Conservation (phyloP, 2,888 invertebrate genomes). For the Clivina fossor region DNA sequence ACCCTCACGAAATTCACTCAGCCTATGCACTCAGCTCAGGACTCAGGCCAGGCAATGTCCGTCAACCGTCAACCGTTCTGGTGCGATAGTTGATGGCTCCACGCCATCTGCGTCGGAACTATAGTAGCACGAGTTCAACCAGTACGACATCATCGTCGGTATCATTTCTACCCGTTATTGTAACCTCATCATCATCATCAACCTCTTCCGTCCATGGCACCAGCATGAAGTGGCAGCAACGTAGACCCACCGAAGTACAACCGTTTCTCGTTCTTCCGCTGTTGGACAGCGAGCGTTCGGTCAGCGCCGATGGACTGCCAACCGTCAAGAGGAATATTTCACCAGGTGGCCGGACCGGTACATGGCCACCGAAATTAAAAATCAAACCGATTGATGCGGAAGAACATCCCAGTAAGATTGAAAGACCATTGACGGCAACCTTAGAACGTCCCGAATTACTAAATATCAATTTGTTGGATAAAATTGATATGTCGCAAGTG, state of each 20-base stretch:
- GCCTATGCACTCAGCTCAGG: too few relatives aligned
- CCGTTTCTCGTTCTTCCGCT: conserved; percentile 45
- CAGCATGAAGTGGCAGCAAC: conserved; percentile 42
- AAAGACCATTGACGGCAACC: conserved; percentile 60
- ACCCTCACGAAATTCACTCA: too few relatives aligned
- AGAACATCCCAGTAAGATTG: conserved; percentile 38
- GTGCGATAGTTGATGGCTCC: neutral
- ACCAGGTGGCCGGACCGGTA: conserved; percentile 24
- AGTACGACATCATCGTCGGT: neutral
- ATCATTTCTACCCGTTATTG: conserved; percentile 1
- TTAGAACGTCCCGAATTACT: conserved; percentile 59
- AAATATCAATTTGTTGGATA: conserved; percentile 56
- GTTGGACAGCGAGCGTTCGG: conserved; percentile 28
- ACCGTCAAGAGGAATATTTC: neutral
- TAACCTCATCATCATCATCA: conserved; percentile 6
- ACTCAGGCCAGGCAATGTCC: too few relatives aligned
- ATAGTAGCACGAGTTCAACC: conserved; percentile 12
- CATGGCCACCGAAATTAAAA: conserved; percentile 45
- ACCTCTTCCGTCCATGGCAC: neutral
- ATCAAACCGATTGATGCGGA: conserved; percentile 32
- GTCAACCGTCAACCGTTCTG: too few relatives aligned
- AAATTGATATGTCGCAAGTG: conserved; percentile 61
- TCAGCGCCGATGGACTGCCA: neutral
- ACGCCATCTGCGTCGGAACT: neutral
- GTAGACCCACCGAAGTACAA: conserved; percentile 34